Evolutionary conservation across 2,797 vertebrate species (phyloP), one percentile per base, ranked within the genome.

Genomic region (Mormyrops boulengeri): DNA sequence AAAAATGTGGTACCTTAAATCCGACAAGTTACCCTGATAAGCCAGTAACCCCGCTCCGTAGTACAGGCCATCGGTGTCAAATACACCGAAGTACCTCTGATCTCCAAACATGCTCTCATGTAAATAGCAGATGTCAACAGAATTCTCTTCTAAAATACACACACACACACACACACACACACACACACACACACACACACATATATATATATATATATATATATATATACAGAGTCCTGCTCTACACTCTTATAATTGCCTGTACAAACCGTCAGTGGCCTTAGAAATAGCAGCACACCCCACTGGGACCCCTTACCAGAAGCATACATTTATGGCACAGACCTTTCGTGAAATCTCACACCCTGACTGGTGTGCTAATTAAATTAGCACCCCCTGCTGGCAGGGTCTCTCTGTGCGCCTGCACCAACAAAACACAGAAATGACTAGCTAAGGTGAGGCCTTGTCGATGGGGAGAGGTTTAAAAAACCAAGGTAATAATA

Each of bases 341-440:
- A 47, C 44, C n/a, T 26, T 85, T 85, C 3, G 19, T 85, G 82
- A 49, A 50, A 85, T 49, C 41, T 50, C 12, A 85, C 82, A 85
- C 82, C 82, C 49, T 50, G 49, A 22, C 44, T n/a, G 50, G n/a
- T 85, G 82, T 85, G 82, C 47, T 85, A 85, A 85, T 85, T 86
- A 86, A 86, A 86, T 86, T 52, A 86, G 22, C 22, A 12, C 47
- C 47, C 50, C 84, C 22, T 52, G 50, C 50, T 52, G 50, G 26
- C 22, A 14, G 22, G 14, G 11, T 49, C 17, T 53, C 84, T 7
- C 84, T 9, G 4, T 52, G 47, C 47, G 26, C 84, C 47, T 26
- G 30, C 14, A 17, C 84, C 47, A n/a, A 30, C 84, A 85, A 52
- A 86, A 52, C 49, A 5, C 22, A 14, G 47, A 30, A 86, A 86